A percentile compares a stretch with the other conserved stretches of the same genome.
phyloP scores from a whole-genome alignment of 1,140 invertebrate species.

The Druon quercuslanigerum region DNA sequence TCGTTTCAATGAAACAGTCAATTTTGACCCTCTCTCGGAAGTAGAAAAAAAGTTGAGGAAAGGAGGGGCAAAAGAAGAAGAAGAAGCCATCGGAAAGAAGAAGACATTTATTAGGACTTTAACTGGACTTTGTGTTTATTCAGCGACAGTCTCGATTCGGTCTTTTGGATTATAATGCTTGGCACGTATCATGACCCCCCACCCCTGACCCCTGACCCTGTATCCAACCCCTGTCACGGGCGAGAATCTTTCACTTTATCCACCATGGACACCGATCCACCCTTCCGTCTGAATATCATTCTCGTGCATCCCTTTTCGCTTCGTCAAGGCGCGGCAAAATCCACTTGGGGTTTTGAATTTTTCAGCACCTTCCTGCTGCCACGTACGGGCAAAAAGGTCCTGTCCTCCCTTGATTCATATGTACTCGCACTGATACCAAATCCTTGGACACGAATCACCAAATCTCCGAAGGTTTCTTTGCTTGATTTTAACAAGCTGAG shows the following conservation, averaged over 20 bases:
- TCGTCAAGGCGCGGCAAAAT: constrained; percentile 49
- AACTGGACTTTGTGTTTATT: constrained; percentile 76
- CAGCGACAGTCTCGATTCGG: constrained; percentile 58
- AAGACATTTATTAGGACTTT: constrained; percentile 76
- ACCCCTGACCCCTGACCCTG: constrained; percentile 43
- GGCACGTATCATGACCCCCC: constrained; percentile 67
- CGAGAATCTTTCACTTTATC: constrained; percentile 74
- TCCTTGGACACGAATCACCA: constrained; percentile 13
- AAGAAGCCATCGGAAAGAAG: constrained; percentile 65
- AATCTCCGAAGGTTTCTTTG: not conserved
- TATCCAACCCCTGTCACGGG: constrained; percentile 65
- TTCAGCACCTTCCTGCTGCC: constrained; percentile 50
- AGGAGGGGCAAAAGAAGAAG: constrained; percentile 45
- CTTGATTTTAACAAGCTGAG: not conserved
- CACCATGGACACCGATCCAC: constrained; percentile 70
- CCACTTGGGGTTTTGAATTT: constrained; percentile 57
- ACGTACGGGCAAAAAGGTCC: constrained; percentile 13
- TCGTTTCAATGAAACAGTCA: constrained; percentile 47
- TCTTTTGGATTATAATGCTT: constrained; percentile 54
- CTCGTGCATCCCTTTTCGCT: constrained; percentile 40
- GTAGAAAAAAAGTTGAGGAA: constrained; percentile 62
- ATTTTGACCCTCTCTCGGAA: constrained; percentile 68
- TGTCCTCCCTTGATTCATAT: constrained; percentile 41
- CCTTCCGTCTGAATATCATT: constrained; percentile 69
- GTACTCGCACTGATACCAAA: constrained; percentile 25